Percentiles rank a stretch among this genome's conserved stretches.
phyloP scores from a whole-genome alignment of 2,797 vertebrate species.

The Molossus alvarezi region DNA sequence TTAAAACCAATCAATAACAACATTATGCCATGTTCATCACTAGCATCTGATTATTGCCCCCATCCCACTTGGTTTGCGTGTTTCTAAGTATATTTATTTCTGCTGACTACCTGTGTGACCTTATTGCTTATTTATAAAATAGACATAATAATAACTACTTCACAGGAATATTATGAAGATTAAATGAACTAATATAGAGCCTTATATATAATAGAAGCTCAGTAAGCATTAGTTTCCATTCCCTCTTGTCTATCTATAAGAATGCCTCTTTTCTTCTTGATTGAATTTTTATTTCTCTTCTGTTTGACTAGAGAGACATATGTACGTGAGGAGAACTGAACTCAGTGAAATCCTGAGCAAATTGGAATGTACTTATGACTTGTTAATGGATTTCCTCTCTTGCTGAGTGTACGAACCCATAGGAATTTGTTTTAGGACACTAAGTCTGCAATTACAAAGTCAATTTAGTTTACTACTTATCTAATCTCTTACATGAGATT shows the following conservation, averaged over 20 bases:
- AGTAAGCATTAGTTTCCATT: neutral
- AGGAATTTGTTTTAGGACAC: neutral
- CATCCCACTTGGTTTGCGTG: neutral
- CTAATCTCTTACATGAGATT: constrained; percentile 5
- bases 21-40: neutral
- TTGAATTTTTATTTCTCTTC: neutral
- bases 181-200: neutral
- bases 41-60: neutral
- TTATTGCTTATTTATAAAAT: constrained; percentile 36
- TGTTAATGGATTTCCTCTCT: neutral
- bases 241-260: neutral
- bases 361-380: neutral
- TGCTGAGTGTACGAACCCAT: neutral
- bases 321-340: neutral
- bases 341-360: neutral
- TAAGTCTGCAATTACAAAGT: neutral
- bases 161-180: neutral
- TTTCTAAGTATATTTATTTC: neutral
- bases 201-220: neutral
- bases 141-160: neutral
- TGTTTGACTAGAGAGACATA: neutral
- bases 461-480: neutral
- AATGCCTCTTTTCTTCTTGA: neutral
- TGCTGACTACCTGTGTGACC: neutral
- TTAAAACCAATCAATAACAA: constrained; percentile 38